phyloP scores from a whole-genome alignment of 2,888 invertebrate species.

The Cheilosia scutellata region DNA sequence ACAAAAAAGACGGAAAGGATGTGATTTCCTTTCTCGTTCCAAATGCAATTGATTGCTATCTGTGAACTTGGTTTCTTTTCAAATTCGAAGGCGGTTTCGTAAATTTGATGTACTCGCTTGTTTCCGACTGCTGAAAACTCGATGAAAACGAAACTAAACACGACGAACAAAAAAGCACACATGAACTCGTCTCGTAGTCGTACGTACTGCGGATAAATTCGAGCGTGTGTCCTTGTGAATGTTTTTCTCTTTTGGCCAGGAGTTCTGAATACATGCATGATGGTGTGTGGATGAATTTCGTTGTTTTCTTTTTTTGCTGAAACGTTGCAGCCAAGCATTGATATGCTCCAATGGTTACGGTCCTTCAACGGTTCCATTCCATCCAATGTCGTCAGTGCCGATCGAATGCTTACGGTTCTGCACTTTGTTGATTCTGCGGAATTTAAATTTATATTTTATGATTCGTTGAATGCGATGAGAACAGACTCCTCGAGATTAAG shows the following conservation, averaged over 20 bases:
- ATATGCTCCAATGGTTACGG: slow-evolving; percentile 29
- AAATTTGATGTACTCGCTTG: slow-evolving; percentile 16
- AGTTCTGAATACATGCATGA: background rate
- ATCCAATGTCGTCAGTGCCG: slow-evolving; percentile 15
- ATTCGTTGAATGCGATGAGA: slow-evolving; percentile 21
- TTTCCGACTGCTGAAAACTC: background rate
- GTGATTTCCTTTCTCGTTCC: slow-evolving; percentile 12
- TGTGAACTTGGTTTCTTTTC: slow-evolving; percentile 6
- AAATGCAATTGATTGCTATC: slow-evolving; percentile 29
- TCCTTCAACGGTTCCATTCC: slow-evolving; percentile 26
- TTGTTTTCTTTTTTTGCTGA: background rate
- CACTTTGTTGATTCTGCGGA: slow-evolving; percentile 31
- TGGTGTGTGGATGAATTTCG: background rate
- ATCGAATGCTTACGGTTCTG: slow-evolving; percentile 11
- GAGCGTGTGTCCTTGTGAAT: slow-evolving; percentile 19
- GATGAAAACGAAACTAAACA: slow-evolving; percentile 19
- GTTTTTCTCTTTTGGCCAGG: background rate
- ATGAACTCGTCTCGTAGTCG: background rate
- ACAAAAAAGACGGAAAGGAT: background rate
- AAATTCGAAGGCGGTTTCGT: slow-evolving; percentile 16
- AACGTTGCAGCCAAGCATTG: slow-evolving; percentile 27
- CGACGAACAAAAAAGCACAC: background rate
- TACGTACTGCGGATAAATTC: slow-evolving; percentile 12
- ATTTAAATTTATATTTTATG: slow-evolving; percentile 44
- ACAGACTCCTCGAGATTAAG: background rate